Evolutionary conservation across 2,797 vertebrate species (phyloP), one percentile per base, ranked within the genome.

Genomic region (Scarus forsteni): DNA sequence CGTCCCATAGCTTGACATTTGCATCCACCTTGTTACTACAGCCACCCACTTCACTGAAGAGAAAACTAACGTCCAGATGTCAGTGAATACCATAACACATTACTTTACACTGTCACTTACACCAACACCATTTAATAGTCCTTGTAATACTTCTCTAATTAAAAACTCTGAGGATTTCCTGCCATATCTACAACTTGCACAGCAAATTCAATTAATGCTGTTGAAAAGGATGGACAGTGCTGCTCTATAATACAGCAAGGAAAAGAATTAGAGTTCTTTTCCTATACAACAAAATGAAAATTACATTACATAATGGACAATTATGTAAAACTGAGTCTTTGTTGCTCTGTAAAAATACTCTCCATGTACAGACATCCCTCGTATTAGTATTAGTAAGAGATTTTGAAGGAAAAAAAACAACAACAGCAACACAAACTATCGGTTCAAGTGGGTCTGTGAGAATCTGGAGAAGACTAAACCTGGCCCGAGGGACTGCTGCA

Each of bases 401-500:
- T 70, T 73, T 19, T 46, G 45, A 10, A 27, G 27, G 27, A 27
- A 27, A 44, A 51, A 44, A 77, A 66, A 44, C 38, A 36, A 51
- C 15, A n/a, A 16, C 45, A 44, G 14, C 43, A 45, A 36, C 49
- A 54, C n/a, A 73, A 19, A 54, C 62, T 60, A 34, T 50, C 55
- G 66, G 67, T 77, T 83, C 53, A 80, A 88, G 77, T 74, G 62
- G 48, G 34, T 79, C 72, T 85, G 45, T 70, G 70, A 62, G 58
- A 71, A 60, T 78, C 66, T 64, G 61, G n/a, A 76, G 54, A 82
- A 67, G 75, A 81, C 59, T 83, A 86, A 89, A 82, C 68, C 79
- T 85, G 73, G 66, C 89, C 89, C 44, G 49, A 52, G 86, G 82
- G 87, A 79, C 49, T 48, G 62, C 57, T 77, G 63, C 54, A 81